These are phyloP conservation scores for Cephus runcator DNA, from an alignment of 2,888 invertebrate species.

Conservation along the genomic window DNA sequence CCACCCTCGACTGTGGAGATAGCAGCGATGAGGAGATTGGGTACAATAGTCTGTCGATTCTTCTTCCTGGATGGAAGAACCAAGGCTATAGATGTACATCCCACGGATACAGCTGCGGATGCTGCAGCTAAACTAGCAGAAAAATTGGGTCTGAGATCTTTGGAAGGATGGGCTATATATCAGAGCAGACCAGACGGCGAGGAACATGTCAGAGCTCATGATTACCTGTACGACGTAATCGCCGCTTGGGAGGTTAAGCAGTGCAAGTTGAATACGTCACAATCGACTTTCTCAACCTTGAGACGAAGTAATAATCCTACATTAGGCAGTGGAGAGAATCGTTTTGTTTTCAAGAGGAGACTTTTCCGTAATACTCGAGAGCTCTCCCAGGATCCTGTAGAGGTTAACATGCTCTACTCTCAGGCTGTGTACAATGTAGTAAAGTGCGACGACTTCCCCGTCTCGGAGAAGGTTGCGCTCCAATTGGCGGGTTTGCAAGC, in stretches of 20 bases:
- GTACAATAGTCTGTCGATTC: constrained; percentile 92
- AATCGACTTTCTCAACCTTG: constrained; percentile 68
- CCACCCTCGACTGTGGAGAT: constrained; percentile 95
- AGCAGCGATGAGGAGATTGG: constrained; percentile 89
- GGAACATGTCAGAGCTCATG: constrained; percentile 90
- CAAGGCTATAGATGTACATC: constrained; percentile 95
- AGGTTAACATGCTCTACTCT: constrained; percentile 92
- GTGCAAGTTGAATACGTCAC: constrained; percentile 68
- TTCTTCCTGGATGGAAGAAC: constrained; percentile 95
- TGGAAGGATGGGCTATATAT: constrained; percentile 96
- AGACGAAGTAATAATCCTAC: constrained; percentile 73
- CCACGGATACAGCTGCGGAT: constrained; percentile 92
- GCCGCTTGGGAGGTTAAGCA: constrained; percentile 92
- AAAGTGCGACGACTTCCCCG: constrained; percentile 95
- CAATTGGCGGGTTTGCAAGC: constrained; percentile 95
- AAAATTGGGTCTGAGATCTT: constrained; percentile 82
- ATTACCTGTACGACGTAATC: constrained; percentile 93
- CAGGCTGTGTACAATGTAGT: constrained; percentile 96
- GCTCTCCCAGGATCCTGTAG: constrained; percentile 93
- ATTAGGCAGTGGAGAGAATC: constrained; percentile 86
- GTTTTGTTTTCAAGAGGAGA: constrained; percentile 91
- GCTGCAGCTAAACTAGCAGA: constrained; percentile 90
- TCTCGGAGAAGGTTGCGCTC: constrained; percentile 92
- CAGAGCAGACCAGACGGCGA: constrained; percentile 88
- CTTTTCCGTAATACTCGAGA: constrained; percentile 89